Evolutionary conservation across 2,113 vertebrate species (phyloP), one percentile per base, ranked within the genome.

Genomic region (Perognathus longimembris): DNA sequence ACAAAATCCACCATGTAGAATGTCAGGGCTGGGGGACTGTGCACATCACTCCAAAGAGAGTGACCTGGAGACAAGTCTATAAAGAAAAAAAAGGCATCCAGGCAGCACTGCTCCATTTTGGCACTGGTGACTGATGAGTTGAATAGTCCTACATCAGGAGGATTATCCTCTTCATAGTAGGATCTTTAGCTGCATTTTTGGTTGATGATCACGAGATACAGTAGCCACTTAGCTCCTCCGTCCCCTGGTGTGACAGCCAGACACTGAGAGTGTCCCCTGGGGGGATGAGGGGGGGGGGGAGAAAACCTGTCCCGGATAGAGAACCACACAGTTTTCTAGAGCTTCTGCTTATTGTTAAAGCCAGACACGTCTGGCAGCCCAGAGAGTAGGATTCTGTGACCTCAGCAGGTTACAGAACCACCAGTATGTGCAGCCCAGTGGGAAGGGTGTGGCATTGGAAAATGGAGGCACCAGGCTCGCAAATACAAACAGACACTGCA

Each of bases 181-280:
- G 24, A 32, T 24, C 30, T 40, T 67, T 5, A 69, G 24, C 28
- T 32, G 22, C 7, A 18, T 69, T 42, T 71, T 57, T 88, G 45
- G 10, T 38, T 50, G 15, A 77, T 77, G 2, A 22, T 26, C 34
- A 54, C 3, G 34, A 24, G 28, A 22, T 7, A 10, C 9, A 36
- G 21, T 28, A n/a, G 26, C 32, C 22, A 1, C 34, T 30, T 6
- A 18, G 7, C 24, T 18, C 30, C 0, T 6, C n/a, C 24, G 4
- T 7, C 7, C 59, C 69, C 26, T 14, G 21, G 5, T 30, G 30
- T 59, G 15, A 78, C 28, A 78, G 32, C 18, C 75, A n/a, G 18
- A 74, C 38, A 36, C 15, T 32, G 18, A 38, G 57, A 74, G 6
- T 42, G 77, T 66, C 32, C n/a, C 3, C 7, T 24, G 45, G 54